Evolutionary conservation across 2,888 invertebrate species (phyloP).

Genomic region (Nymphalis polychloros): DNA sequence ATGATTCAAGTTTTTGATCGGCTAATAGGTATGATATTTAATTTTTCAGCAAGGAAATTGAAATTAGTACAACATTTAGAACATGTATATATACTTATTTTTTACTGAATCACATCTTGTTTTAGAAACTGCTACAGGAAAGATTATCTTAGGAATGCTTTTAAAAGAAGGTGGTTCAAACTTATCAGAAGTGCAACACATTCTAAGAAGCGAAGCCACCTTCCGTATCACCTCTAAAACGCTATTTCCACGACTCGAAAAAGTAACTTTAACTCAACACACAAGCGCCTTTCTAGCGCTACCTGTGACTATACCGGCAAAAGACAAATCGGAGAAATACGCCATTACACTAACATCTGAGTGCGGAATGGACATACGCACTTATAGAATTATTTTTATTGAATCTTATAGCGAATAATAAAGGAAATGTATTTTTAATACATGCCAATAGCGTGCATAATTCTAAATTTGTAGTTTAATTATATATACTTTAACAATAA

Average conservation of each 20-base stretch:
- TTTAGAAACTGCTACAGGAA: constrained; percentile 66
- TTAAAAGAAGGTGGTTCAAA: constrained; percentile 66
- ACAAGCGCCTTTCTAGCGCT: constrained; percentile 54
- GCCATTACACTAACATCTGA: constrained; percentile 67
- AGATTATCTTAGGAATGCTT: constrained; percentile 63
- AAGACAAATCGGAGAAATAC: constrained; percentile 62
- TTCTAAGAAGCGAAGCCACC: constrained; percentile 55
- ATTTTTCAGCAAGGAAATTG: neutral
- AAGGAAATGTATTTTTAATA: neutral
- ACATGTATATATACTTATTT: no score
- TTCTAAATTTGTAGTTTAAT: constrained; percentile 25
- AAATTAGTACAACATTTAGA: no score
- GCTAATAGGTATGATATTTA: constrained; percentile 58
- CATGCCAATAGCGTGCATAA: constrained; percentile 19
- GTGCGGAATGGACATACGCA: constrained; percentile 73
- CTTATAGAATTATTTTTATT: constrained; percentile 64
- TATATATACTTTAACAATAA: constrained; percentile 21
- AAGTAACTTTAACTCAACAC: constrained; percentile 58
- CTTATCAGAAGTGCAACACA: constrained; percentile 64
- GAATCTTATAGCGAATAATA: constrained; percentile 40
- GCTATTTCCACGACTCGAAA: constrained; percentile 55
- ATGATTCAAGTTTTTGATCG: constrained; percentile 69
- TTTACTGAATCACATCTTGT: constrained; percentile 25
- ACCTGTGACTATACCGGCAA: constrained; percentile 57
- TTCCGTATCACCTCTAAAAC: constrained; percentile 59